Evolutionary conservation across 2,888 invertebrate genomes (phyloP).

Genomic region (Ryuthela nishihirai): DNA sequence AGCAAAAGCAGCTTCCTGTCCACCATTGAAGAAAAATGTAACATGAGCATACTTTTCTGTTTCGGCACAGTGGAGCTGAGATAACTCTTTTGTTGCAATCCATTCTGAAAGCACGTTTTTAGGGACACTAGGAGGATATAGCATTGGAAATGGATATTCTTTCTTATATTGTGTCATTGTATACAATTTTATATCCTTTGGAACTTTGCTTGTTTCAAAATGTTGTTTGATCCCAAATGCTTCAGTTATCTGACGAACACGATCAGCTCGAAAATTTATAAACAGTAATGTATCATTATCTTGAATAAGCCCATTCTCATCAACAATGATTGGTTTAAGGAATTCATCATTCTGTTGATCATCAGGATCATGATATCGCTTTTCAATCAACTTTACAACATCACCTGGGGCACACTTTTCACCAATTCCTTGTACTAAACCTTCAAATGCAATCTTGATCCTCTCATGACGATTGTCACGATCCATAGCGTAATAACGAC

Average conservation of each 20-base stretch:
- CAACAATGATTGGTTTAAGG: constrained; percentile 51
- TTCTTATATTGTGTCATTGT: constrained; percentile 54
- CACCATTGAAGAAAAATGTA: constrained; percentile 56
- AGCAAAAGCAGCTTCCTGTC: constrained; percentile 50
- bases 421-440: constrained; percentile 50
- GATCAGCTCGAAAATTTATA: constrained; percentile 53
- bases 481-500: constrained; percentile 54
- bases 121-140: constrained; percentile 52
- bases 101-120: constrained; percentile 54
- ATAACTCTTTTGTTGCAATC: constrained; percentile 47
- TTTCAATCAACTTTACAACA: constrained; percentile 41
- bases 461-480: constrained; percentile 50
- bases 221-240: constrained; percentile 46
- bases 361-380: constrained; percentile 43
- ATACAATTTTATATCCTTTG: constrained; percentile 44
- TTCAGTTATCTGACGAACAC: constrained; percentile 53
- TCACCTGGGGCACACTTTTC: constrained; percentile 46
- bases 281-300: constrained; percentile 53
- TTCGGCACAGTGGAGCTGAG: constrained; percentile 54
- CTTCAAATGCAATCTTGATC: constrained; percentile 51
- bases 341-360: constrained; percentile 52
- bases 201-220: constrained; percentile 46
- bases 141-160: constrained; percentile 50
- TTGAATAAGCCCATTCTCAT: constrained; percentile 46
- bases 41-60: constrained; percentile 55